Conservation (phyloP, 2,888 invertebrate genomes). For the Orthosia gracilis region DNA sequence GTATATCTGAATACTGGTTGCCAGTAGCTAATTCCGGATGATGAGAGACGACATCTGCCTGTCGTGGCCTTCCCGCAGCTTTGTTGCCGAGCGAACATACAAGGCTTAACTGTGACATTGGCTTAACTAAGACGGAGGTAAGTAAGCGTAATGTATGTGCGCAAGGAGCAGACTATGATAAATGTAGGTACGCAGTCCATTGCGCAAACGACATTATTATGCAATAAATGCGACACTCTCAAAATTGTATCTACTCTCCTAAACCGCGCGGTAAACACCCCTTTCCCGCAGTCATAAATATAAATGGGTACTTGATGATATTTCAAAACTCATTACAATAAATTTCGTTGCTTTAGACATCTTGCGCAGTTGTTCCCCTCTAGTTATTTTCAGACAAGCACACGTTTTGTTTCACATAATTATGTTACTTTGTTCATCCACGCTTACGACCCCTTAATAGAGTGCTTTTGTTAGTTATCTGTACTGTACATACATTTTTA, state of each 20-base stretch:
- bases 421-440: slow-evolving; percentile 43
- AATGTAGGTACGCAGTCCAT: slow-evolving; percentile 46
- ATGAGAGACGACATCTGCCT: slow-evolving; percentile 35
- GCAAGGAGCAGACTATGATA: slow-evolving; percentile 44
- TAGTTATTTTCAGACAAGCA: slow-evolving; percentile 46
- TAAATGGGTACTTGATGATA: slow-evolving; percentile 65
- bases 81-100: slow-evolving; percentile 28
- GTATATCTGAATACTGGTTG: slow-evolving; percentile 6
- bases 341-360: slow-evolving; percentile 54
- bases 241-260: slow-evolving; percentile 58
- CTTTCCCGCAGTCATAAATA: slow-evolving; percentile 60
- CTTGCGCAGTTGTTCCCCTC: slow-evolving; percentile 43
- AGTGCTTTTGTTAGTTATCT: slow-evolving; percentile 51
- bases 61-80: slow-evolving; percentile 33
- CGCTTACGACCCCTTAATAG: slow-evolving; percentile 36
- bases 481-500: slow-evolving; percentile 55
- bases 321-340: slow-evolving; percentile 70
- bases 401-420: slow-evolving; percentile 52
- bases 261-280: slow-evolving; percentile 52
- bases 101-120: slow-evolving; percentile 46
- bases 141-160: slow-evolving; percentile 42
- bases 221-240: slow-evolving; percentile 49
- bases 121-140: slow-evolving; percentile 40
- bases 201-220: slow-evolving; percentile 57
- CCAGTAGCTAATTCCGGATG: slow-evolving; percentile 22